Evolutionary conservation across 1,140 invertebrate species (phyloP), one percentile per base, ranked within the genome.

Genomic region (Heliconius melpomene): DNA sequence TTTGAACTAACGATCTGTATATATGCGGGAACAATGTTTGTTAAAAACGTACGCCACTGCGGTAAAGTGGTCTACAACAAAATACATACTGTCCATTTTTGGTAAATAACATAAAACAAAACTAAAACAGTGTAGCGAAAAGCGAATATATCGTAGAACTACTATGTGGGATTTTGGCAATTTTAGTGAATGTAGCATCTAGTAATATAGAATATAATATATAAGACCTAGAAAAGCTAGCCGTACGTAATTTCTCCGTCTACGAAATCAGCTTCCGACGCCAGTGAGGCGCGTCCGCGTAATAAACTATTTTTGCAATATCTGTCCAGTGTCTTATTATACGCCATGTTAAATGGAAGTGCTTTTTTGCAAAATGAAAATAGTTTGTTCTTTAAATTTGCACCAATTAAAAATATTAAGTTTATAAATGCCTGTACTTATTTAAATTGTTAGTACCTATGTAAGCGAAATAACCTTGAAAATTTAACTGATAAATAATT

Each of bases 261-360:
- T 86, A 79, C 83, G 75, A 83, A 85, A 89, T 85, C 83, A 83
- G 80, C 85, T 85, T 82, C 85, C 85, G 90, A 87, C 90, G 90
- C 88, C 90, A 85, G 82, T 84, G 84, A 86, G 89, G 83, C 88
- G 89, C 88, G 88, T 83, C 84, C 78, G 70, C 81, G 85, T 86
- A 88, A 90, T 90, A 90, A 91, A 90, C 87, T 88, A 87, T 87
- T 86, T 88, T 86, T 87, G 88, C 88, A 86, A 87, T 87, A 85
- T 87, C 84, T 86, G 77, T 84, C 84, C 83, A 88, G 84, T 88
- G 85, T 90, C 87, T 89, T 86, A 89, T 89, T 89, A 85, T 89
- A 85, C 82, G 79, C 82, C 72, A 83, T 77, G 81, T 85, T 89
- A 87, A 86, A 85, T 82, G 81, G 83, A 83, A 80, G 83, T 81